Percentiles rank a stretch among this genome's conserved stretches.
phyloP scores from a whole-genome alignment of 1,140 invertebrate species.

The Yoshiicerus persimilis region DNA sequence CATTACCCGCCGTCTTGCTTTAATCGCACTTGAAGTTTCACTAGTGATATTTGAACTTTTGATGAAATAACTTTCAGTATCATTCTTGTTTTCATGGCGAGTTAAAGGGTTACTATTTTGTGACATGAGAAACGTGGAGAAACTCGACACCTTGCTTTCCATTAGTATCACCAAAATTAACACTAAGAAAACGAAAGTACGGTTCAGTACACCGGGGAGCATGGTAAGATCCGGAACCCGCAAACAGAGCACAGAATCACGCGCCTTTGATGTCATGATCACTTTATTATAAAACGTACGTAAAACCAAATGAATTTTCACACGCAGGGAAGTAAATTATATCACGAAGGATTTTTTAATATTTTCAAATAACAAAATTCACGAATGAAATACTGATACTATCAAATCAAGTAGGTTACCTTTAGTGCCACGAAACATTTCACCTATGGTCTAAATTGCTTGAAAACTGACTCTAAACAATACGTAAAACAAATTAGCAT shows the following conservation, averaged over 20 bases:
- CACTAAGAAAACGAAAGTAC: background rate
- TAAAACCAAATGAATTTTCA: background rate
- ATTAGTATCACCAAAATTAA: background rate
- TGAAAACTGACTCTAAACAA: no score
- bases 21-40: background rate
- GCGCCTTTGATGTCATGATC: background rate
- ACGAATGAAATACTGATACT: no score
- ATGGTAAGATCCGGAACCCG: background rate
- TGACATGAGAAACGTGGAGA: background rate
- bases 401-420: no score
- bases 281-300: background rate
- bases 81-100: background rate
- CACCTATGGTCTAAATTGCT: background rate
- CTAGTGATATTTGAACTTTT: background rate
- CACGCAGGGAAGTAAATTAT: background rate
- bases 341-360: background rate
- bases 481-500: no score
- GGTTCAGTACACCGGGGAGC: background rate
- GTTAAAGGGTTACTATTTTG: background rate
- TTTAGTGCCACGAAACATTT: no score
- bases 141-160: background rate
- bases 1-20: conserved; percentile 3
- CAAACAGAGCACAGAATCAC: background rate
- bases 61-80: background rate
- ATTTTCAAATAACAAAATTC: background rate